Evolutionary conservation across 1,140 invertebrate species (phyloP).

Genomic region (Penaeus vannamei): DNA sequence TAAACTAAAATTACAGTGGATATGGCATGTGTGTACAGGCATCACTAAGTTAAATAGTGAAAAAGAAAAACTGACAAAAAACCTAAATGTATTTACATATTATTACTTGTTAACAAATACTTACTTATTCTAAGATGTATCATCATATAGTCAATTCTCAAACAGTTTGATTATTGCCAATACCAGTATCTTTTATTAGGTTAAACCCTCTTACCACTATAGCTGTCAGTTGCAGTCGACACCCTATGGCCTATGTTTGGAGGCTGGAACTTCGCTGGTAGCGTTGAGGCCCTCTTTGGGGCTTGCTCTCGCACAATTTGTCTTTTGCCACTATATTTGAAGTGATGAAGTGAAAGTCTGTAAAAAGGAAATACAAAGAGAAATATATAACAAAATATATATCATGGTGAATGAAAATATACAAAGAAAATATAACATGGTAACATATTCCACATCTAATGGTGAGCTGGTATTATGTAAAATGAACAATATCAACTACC

Average conservation of each 20-base stretch:
- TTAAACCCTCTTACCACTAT: slow-evolving; percentile 61
- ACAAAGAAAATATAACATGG: background rate
- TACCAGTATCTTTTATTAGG: background rate
- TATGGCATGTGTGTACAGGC: no score
- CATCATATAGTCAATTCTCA: no score
- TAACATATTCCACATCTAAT: no score
- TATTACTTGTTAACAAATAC: no score
- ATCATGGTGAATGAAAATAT: background rate
- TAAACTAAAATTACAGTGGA: no score
- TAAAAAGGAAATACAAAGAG: slow-evolving; percentile 69
- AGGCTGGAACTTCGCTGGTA: slow-evolving; percentile 85
- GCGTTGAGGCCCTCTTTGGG: slow-evolving; percentile 79
- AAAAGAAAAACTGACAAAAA: no score
- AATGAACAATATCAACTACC: no score
- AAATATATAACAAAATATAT: background rate
- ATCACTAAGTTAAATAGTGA: no score
- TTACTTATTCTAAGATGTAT: no score
- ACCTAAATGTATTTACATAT: no score
- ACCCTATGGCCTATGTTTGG: slow-evolving; percentile 75
- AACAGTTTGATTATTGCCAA: no score
- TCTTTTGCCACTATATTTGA: slow-evolving; percentile 88
- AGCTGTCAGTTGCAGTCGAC: slow-evolving; percentile 67
- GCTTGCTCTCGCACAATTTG: slow-evolving; percentile 65
- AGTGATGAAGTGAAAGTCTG: slow-evolving; percentile 87
- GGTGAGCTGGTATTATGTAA: no score